Base-by-base conservation (phyloP, 2,888 invertebrate genomes). In the Tinea semifulvella region DNA sequence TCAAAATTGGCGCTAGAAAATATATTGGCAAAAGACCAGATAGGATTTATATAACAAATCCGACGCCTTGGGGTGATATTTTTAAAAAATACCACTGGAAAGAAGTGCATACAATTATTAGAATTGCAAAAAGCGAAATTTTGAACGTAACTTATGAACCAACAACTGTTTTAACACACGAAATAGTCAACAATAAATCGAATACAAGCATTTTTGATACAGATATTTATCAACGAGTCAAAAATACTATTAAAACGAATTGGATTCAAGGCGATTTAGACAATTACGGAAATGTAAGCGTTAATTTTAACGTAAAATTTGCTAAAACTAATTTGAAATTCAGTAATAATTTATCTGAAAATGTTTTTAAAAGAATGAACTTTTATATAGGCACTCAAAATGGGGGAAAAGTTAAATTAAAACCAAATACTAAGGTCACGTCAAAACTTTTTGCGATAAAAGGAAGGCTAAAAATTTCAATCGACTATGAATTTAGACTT, bases 41-140 rank as follows among this genome's bases (percentile, higher is more conserved):
- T 11, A 4, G 11, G n/a, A 17, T 40, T 20, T 40, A 22, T 19
- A 2, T 40, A 2, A 13, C 13, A 14, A 40, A 22, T 22, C 40
- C 40, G 5, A 40, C 40, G 11, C 40, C 40, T 22, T 40, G 40
- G 40, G 40, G 40, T 22, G 40, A 40, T 8, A 11, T 40, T 14
- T 40, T 22, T 22, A 40, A 40, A 13, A 40, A 40, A 11, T 40
- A 40, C 11, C 20, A 40, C n/a, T 40, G 40, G 40, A 40, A 40
- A 40, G 22, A 40, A 40, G 22, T 40, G 4, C 14, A 40, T 11
- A 22, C 40, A 19, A 36, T 8, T 4, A 18, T 36, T 14, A 36
- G 18, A 10, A 18, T 36, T 14, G 16, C 18, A 5, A 36, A 36
- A 36, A 10, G 17, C 2, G 18, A 36, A 36, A 18, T 36, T 18